Evolutionary conservation across 2,113 vertebrate genomes (phyloP), one percentile per base, ranked within the genome.

Genomic region (Hepsetus odoe): DNA sequence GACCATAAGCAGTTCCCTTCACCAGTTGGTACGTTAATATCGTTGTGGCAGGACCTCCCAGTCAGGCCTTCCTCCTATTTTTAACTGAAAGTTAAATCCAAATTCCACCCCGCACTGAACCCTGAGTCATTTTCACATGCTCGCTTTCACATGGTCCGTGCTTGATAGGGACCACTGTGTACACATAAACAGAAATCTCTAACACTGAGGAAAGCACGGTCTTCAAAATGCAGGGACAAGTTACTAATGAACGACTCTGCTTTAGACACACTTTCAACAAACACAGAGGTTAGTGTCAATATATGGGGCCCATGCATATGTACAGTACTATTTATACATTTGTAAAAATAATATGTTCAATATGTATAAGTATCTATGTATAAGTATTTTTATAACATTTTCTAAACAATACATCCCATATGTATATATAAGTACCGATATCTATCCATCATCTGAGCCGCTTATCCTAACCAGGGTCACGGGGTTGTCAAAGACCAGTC

Each of bases 41-140:
- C 68, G 5, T 66, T 75, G 79, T 76, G 42, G 28, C 82, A 56
- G 77, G 62, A 76, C 68, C 83, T 82, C 77, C 82, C 62, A 78
- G 68, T 26, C 62, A 22, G 58, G 30, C 46, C 44, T 13, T 6
- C 22, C 49, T 80, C 87, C 74, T 90, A 89, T 91, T 90, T 88
- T 89, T 91, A 90, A 85, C 83, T 59, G 82, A 74, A 2, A 7
- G 77, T 88, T 88, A 84, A 90, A 74, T 86, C 84, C 53, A 30
- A 84, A 91, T 86, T 90, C 79, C 83, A 81, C 76, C 79, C 85
- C 85, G 87, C 40, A 24, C 82, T 72, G 79, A 73, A 78, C 67
- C 74, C 82, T 68, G 67, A 71, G 68, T 78, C 79, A 86, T 81
- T 85, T 90, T 90, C 88, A 86, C 88, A 88, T 88, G 90, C 81